Conservation (phyloP, 2,113 vertebrate genomes). For the Nycticebus coucang region DNA sequence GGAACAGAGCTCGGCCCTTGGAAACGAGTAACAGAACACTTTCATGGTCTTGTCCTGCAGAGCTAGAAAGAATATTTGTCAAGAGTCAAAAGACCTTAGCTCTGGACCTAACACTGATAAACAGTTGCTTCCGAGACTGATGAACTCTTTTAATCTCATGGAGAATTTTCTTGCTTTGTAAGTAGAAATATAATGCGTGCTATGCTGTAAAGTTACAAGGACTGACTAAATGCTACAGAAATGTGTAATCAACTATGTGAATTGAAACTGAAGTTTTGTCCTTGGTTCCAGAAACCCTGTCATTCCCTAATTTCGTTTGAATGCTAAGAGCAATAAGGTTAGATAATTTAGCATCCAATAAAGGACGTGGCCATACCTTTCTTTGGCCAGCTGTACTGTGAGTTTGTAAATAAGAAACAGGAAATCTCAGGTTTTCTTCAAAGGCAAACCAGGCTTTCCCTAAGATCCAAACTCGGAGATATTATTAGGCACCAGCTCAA, state of each 20-base stretch:
- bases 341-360: background rate
- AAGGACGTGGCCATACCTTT: background rate
- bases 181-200: background rate
- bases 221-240: background rate
- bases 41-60: background rate
- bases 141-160: background rate
- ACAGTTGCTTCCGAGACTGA: background rate
- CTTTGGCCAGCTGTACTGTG: background rate
- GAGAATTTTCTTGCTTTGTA: background rate
- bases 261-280: background rate
- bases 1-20: background rate
- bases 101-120: background rate
- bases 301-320: background rate
- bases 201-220: background rate
- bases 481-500: background rate
- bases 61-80: background rate
- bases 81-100: background rate
- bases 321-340: background rate
- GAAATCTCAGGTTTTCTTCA: background rate
- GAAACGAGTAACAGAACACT: background rate
- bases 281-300: background rate
- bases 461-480: slow-evolving; percentile 48
- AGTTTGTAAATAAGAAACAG: background rate
- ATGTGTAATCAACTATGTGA: background rate
- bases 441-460: slow-evolving; percentile 22